Evolutionary conservation across 2,113 vertebrate species (phyloP), one percentile per base, ranked within the genome.

Genomic region (Solenodon paradoxus): DNA sequence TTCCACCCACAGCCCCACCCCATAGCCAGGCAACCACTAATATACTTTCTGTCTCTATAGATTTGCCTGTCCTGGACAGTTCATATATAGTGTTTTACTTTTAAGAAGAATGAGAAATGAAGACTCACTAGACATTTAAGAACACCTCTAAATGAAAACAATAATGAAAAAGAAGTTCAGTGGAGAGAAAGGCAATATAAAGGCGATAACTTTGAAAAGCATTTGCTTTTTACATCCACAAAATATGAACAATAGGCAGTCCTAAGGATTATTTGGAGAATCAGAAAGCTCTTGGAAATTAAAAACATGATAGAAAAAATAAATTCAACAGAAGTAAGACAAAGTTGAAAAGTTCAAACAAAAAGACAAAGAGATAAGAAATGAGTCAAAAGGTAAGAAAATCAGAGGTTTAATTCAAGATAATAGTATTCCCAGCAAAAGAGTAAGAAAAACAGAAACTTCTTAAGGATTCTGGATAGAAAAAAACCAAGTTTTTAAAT

Each of bases 131-230:
- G 45, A 47, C 42, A 66, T 68, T 89, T 89, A 59, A 35, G 49
- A 84, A n/a, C 26, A 64, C 30, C 26, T 84, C 30, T 61, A 51
- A 93, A 15, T 87, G 35, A 72, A 93, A 83, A 9, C 47, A 61
- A 59, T 90, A 78, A 79, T 91, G 24, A 88, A 92, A 96, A 87
- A 72, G 20, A 78, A 68, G 38, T 81, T 51, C 45, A 38, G 17
- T 51, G 22, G 40, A 87, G 64, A 93, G 28, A 59, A 82, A 92
- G 53, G 68, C 15, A 38, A 45, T 57, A 66, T 66, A 82, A 78
- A 66, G 32, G 24, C 38, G 49, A n/a, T 35, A 88, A 42, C 10
- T 74, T n/a, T 55, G 0, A 47, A 40, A 87, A 82, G 6, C 28
- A 28, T 40, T 1, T 45, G n/a, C n/a, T 75, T 92, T 93, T 85